A percentile compares a stretch with the other conserved stretches of the same genome.
phyloP scores from a whole-genome alignment of 2,797 vertebrate genomes.

The Tokudaia muenninki region DNA sequence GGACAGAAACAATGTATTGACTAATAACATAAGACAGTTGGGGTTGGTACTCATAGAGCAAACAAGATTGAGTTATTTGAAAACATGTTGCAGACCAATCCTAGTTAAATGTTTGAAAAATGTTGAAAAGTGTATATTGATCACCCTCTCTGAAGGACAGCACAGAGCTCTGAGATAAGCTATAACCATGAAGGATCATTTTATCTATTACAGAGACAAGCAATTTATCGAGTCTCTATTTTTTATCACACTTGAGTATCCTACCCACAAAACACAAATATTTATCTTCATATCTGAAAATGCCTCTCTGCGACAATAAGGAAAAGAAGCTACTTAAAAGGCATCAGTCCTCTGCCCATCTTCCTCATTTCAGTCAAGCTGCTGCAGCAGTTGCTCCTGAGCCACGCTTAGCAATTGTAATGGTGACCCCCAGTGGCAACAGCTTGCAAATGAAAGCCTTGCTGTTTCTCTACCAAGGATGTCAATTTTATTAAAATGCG shows the following conservation, averaged over 20 bases:
- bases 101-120: constrained; percentile 73
- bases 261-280: constrained; percentile 85
- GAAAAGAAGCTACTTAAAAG: constrained; percentile 78
- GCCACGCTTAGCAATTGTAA: constrained; percentile 79
- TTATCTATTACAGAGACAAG: constrained; percentile 83
- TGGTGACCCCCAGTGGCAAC: constrained; percentile 84
- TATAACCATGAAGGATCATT: constrained; percentile 80
- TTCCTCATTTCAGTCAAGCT: neutral
- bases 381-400: neutral
- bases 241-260: constrained; percentile 81
- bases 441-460: constrained; percentile 73
- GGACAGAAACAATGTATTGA: constrained; percentile 64
- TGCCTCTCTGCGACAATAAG: constrained; percentile 53
- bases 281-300: constrained; percentile 84
- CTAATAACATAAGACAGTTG: constrained; percentile 64
- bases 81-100: constrained; percentile 63
- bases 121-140: constrained; percentile 69
- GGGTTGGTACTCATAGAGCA: constrained; percentile 67
- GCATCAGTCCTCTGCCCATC: constrained; percentile 62
- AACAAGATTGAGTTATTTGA: constrained; percentile 62
- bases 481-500: constrained; percentile 69
- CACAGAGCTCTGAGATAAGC: constrained; percentile 83
- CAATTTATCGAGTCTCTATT: constrained; percentile 85
- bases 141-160: constrained; percentile 69
- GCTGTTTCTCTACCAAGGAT: constrained; percentile 15